phyloP scores from a whole-genome alignment of 2,113 vertebrate species.

The Butorides virescens region DNA sequence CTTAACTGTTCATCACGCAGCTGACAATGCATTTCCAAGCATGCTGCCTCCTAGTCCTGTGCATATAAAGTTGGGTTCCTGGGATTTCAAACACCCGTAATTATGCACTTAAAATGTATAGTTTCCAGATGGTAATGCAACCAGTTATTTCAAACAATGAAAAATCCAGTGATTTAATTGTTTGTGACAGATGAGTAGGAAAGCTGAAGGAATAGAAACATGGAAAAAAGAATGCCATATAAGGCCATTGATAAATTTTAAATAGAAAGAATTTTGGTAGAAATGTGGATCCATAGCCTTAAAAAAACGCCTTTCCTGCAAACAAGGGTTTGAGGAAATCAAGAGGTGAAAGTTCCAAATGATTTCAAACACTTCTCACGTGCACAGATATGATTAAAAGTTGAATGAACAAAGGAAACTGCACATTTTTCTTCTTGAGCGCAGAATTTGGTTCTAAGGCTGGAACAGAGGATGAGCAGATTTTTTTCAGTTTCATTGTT shows the following conservation, averaged over 20 bases:
- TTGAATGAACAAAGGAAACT: not conserved
- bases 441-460: not conserved
- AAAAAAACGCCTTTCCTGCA: not conserved
- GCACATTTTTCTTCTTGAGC: not conserved
- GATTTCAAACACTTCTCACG: not conserved
- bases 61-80: not conserved
- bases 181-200: constrained; percentile 19
- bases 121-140: constrained; percentile 67
- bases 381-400: not conserved
- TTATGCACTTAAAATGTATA: constrained; percentile 56
- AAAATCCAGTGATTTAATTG: constrained; percentile 53
- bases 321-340: not conserved
- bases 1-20: not conserved
- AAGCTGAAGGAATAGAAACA: not conserved
- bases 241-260: not conserved
- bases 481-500: not conserved
- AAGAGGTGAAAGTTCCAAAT: not conserved
- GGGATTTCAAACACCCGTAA: constrained; percentile 24
- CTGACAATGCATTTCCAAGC: not conserved
- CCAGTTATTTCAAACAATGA: constrained; percentile 66
- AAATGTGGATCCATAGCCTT: not conserved
- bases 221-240: not conserved
- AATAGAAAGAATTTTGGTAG: not conserved
- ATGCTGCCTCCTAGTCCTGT: not conserved
- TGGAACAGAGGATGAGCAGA: not conserved